Base-by-base conservation (phyloP, 2,888 invertebrate species). In the Formica aserva region DNA sequence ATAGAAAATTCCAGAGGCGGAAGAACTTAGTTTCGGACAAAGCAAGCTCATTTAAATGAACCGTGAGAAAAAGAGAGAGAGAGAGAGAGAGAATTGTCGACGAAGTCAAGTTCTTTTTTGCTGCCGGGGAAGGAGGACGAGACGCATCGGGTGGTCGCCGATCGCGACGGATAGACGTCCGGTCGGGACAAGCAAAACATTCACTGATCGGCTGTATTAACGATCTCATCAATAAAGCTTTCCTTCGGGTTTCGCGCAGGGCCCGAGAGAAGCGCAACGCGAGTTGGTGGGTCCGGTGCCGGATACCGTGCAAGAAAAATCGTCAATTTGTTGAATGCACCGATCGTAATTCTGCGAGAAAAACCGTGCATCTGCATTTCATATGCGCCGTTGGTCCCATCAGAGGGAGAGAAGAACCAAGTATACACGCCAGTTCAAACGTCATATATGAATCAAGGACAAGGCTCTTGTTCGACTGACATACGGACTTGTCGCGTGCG, bases 161-260 rank as follows among this genome's bases (percentile, higher is more conserved):
- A 94, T 94, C 94, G 94, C 93, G 94, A 93, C 91, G 92, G 94
- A 93, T 94, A 94, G 93, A 93, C 93, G 93, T 91, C 92, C 91
- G 92, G 91, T 90, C 88, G 87, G 84, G 69, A 86, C 48, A 52
- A 72, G 86, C 92, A 91, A 91, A 91, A 91, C 91, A 91, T 91
- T 86, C 82, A 62, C 75, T 89, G 92, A 91, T 93, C 93, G 89
- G 91, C 91, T 92, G 93, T 93, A 94, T 94, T 94, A 94, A 94
- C 94, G 94, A 94, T 94, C 94, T 93, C 94, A 94, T 94, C 94
- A 92, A 94, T 94, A 94, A 94, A 92, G 91, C 91, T 87, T 90
- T 84, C 75, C 88, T 65, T 83, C 87, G 83, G 55, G 82, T 72
- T 48, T 83, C 84, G 18, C 82, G 57, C 71, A 80, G 86, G 86